phyloP scores from a whole-genome alignment of 2,797 vertebrate genomes.

The Myiotriccus ornatus region DNA sequence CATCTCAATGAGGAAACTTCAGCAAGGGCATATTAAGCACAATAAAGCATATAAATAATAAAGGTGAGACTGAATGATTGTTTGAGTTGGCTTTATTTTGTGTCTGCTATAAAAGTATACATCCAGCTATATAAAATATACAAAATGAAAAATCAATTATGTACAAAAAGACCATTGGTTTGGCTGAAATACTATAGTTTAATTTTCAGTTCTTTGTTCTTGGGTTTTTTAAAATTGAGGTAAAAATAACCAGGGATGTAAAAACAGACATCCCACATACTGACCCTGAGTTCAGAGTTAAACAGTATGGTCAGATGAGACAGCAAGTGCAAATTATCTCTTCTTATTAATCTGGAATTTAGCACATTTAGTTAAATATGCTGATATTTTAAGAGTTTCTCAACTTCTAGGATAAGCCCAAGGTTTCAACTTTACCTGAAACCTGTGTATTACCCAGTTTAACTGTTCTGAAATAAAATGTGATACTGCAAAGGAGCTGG shows the following conservation, averaged over 20 bases:
- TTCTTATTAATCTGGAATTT: neutral
- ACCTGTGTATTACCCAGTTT: neutral
- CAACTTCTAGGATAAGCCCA: neutral
- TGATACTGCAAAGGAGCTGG: neutral
- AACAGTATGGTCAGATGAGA: neutral
- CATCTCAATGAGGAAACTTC: neutral
- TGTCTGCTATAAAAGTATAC: neutral
- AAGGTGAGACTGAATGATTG: neutral
- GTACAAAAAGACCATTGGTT: neutral
- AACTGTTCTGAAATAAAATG: neutral
- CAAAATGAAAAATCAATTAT: neutral
- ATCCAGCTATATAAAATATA: neutral
- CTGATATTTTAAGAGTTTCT: neutral
- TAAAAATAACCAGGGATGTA: neutral
- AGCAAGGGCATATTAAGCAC: neutral
- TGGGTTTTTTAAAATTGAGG: neutral
- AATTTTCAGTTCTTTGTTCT: neutral
- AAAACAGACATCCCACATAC: neutral
- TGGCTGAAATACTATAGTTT: neutral
- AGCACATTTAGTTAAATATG: neutral
- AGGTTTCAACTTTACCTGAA: neutral
- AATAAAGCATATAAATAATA: neutral
- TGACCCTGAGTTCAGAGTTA: neutral
- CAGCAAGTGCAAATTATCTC: neutral
- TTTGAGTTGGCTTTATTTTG: conserved; percentile 26